Base-by-base conservation (phyloP, 2,113 vertebrate genomes). In the Semnopithecus entellus region DNA sequence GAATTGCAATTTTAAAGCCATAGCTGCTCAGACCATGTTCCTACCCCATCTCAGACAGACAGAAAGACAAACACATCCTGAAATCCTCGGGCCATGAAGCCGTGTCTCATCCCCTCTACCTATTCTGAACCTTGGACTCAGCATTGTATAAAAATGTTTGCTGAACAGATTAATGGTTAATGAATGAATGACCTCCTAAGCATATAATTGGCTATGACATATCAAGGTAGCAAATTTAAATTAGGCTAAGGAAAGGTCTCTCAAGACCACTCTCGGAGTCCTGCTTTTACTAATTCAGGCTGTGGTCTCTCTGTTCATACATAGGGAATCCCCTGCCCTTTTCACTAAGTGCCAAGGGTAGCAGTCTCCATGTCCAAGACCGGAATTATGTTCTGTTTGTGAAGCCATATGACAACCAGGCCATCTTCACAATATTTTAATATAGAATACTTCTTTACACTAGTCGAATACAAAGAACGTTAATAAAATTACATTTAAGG, bases 41-140 rank as follows among this genome's bases (percentile, higher is more conserved):
- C 27, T 55, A 20, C 18, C 2, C 4, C 12, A 20, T 9, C 43
- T 22, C 72, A 50, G 8, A 32, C 6, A 48, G 45, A 35, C 38
- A 50, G 68, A 30, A 14, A 32, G 52, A 32, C 1, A 30, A 8
- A 32, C 8, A 7, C 4, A 2, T 17, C 3, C 59, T 8, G 4
- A 45, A 25, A 18, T 6, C 66, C 22, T 14, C 0, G 11, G 27
- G 43, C 12, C 0, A 0, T 6, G 14, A 2, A 2, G 13, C 27
- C 14, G 11, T 2, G 61, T n/a, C 52, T 59, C 76, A 27, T 20
- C 11, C 30, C 14, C 38, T 45, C 30, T 10, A 4, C 43, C n/a
- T 4, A 4, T 7, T 22, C 40, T 0, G 4, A 8, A 13, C 23
- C 68, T 22, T 45, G 17, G 35, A 17, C 11, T 2, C 35, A 20